Conservation (phyloP, 30 jellyfish, hydroid and myxozoan genomes). For the Cassiopea andromeda region DNA sequence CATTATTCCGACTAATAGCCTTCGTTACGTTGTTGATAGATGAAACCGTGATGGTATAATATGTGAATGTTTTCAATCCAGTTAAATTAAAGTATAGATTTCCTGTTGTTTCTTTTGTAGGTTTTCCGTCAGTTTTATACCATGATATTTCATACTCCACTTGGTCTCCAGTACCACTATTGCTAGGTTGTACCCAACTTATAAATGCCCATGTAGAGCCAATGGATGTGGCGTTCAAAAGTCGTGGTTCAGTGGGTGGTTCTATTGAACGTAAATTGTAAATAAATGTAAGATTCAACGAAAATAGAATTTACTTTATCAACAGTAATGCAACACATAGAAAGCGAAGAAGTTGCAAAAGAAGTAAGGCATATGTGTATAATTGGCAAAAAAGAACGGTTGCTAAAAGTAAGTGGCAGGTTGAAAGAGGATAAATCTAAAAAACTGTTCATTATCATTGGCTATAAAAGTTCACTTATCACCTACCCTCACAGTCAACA, state of each 20-base stretch:
- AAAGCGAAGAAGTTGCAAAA: no score
- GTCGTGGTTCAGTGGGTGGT: slow-evolving; percentile 35
- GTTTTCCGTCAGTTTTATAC: neutral
- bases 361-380: no score
- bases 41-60: slow-evolving; percentile 36
- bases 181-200: slow-evolving; percentile 29
- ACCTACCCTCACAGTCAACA: slow-evolving; percentile 35
- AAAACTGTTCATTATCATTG: no score
- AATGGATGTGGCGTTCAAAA: slow-evolving; percentile 5
- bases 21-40: slow-evolving; percentile 74
- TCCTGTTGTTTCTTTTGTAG: neutral
- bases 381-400: no score
- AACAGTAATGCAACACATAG: no score
- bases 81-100: slow-evolving; percentile 3
- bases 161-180: slow-evolving; percentile 42
- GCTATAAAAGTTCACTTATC: no score
- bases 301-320: no score
- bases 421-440: neutral
- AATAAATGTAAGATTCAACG: neutral
- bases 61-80: slow-evolving; percentile 46
- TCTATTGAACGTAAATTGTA: neutral
- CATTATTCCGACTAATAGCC: slow-evolving; percentile 35
- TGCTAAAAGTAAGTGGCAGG: neutral
- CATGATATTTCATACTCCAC: neutral
- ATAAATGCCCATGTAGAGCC: slow-evolving; percentile 33